Evolutionary conservation across 2,888 invertebrate species (phyloP).

Genomic region (Melangyna quadrimaculata): DNA sequence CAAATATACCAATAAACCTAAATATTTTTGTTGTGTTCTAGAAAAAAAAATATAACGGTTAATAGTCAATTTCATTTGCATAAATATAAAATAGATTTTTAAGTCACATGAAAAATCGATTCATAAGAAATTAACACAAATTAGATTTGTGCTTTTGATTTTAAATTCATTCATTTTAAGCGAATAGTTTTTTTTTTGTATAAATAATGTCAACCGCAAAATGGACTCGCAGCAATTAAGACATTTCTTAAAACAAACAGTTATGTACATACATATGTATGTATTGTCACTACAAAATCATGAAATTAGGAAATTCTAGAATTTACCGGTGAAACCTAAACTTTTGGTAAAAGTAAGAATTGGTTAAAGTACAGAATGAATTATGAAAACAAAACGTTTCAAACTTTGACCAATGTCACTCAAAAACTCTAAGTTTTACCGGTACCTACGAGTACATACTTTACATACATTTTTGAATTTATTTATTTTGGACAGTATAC

Average conservation of each 20-base stretch:
- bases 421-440: too few species aligned
- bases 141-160: neutral
- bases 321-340: too few species aligned
- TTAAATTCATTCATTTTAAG: neutral
- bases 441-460: too few species aligned
- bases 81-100: conserved; percentile 39
- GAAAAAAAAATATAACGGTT: conserved; percentile 10
- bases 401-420: too few species aligned
- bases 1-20: conserved; percentile 25
- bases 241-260: neutral
- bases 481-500: too few species aligned
- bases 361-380: too few species aligned
- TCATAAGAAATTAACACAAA: conserved; percentile 7
- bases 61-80: conserved; percentile 28
- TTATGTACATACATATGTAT: too few species aligned
- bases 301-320: too few species aligned
- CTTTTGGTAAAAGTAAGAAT: too few species aligned
- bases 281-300: too few species aligned
- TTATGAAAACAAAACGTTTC: too few species aligned
- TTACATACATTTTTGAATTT: too few species aligned
- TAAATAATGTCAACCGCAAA: neutral
- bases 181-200: neutral
- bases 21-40: neutral
- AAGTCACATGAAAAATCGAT: conserved; percentile 38
- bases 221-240: neutral